Conservation (phyloP, 2,888 invertebrate genomes). For the Brachynemurus nebulosus region DNA sequence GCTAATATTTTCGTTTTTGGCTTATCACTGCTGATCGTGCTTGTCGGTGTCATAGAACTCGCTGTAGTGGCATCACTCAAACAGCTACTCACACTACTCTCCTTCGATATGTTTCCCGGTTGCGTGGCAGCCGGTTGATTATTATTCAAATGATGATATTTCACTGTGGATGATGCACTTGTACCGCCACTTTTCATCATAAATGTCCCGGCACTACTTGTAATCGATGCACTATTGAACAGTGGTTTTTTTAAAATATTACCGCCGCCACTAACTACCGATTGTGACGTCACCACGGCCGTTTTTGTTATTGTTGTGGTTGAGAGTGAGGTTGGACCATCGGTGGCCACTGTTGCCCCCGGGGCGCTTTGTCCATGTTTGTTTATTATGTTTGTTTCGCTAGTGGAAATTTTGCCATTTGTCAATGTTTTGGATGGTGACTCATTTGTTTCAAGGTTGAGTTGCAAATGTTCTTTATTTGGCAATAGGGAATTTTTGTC, state of each 20-base stretch:
- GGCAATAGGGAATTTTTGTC: constrained; percentile 56
- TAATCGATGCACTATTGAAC: not conserved
- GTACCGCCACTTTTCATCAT: not conserved
- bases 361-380: no score
- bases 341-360: no score
- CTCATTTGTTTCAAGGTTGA: constrained; percentile 31
- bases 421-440: constrained; percentile 1
- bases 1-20: constrained; percentile 51
- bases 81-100: constrained; percentile 58
- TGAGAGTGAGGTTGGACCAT: no score
- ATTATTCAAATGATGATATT: not conserved
- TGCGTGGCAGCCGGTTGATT: constrained; percentile 11
- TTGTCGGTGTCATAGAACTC: constrained; percentile 43
- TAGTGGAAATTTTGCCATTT: not conserved
- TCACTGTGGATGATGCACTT: not conserved
- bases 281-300: no score
- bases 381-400: not conserved
- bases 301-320: no score
- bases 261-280: no score
- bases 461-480: constrained; percentile 34
- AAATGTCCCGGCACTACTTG: not conserved
- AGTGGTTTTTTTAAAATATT: no score
- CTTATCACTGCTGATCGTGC: constrained; percentile 41
- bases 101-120: constrained; percentile 38
- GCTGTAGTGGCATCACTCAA: constrained; percentile 39